Evolutionary conservation across 2,797 vertebrate genomes (phyloP).

Genomic region (Catostomus latipinnis): DNA sequence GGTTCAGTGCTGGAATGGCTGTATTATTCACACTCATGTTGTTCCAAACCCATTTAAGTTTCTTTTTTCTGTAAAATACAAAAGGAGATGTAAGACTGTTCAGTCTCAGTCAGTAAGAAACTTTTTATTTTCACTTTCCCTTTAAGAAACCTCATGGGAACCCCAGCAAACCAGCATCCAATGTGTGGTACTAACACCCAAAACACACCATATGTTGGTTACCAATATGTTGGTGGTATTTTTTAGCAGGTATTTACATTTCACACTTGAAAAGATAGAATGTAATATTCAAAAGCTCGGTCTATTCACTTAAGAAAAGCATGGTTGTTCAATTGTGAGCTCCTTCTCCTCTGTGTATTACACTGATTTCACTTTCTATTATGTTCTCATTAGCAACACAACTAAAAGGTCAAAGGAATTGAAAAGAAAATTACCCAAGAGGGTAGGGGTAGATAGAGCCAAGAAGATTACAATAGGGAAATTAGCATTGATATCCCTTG

Average conservation of each 20-base stretch:
- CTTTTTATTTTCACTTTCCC: too few species aligned
- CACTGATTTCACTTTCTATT: slow-evolving; percentile 34
- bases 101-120: too few species aligned
- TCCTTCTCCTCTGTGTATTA: neutral
- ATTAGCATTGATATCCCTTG: slow-evolving; percentile 14
- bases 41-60: too few species aligned
- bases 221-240: too few species aligned
- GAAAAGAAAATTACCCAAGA: slow-evolving; percentile 33
- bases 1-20: too few species aligned
- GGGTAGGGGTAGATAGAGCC: slow-evolving; percentile 22
- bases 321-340: neutral
- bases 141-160: too few species aligned
- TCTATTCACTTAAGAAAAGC: neutral
- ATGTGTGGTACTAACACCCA: too few species aligned
- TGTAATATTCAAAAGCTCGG: neutral
- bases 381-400: slow-evolving; percentile 38
- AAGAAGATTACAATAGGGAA: slow-evolving; percentile 36
- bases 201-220: too few species aligned
- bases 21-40: too few species aligned
- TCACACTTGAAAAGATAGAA: neutral
- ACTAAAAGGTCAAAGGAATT: slow-evolving; percentile 35
- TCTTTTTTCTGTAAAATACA: too few species aligned
- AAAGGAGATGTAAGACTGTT: too few species aligned
- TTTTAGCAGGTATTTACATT: neutral
- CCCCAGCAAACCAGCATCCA: too few species aligned